A percentile compares a stretch with the other conserved stretches of the same genome.
These are phyloP conservation scores for Hedychridium roseum DNA, from an alignment of 2,888 invertebrate species.

Conservation along the genomic window DNA sequence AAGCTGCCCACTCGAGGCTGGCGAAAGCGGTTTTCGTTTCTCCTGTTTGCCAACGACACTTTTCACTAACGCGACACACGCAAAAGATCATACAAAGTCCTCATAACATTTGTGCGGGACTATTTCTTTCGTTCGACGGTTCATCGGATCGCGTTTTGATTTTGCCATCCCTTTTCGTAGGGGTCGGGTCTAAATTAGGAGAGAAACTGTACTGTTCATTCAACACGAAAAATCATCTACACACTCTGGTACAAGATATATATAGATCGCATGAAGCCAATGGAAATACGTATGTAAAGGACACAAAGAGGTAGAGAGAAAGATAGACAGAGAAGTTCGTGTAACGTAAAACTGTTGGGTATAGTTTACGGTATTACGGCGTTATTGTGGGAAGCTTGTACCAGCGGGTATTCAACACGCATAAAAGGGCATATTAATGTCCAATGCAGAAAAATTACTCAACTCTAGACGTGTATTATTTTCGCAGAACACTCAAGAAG, in stretches of 20 bases:
- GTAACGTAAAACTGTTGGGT: conserved; percentile 27
- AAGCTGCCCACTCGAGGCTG: conserved; percentile 60
- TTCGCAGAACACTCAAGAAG: conserved; percentile 45
- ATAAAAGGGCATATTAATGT: too few species aligned
- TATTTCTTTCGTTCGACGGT: background rate
- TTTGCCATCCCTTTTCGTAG: conserved; percentile 60
- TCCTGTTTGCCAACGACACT: background rate
- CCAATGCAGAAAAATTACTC: background rate
- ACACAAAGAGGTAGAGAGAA: conserved; percentile 29
- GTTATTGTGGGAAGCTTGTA: too few species aligned
- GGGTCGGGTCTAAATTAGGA: conserved; percentile 57
- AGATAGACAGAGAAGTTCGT: conserved; percentile 23
- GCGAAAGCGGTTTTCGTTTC: conserved; percentile 32
- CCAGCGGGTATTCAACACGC: too few species aligned
- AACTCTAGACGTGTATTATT: background rate
- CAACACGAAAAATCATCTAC: conserved; percentile 59
- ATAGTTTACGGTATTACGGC: too few species aligned
- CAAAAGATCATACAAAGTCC: conserved; percentile 1
- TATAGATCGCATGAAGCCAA: conserved; percentile 27
- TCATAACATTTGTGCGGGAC: conserved; percentile 10
- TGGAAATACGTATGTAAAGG: conserved; percentile 29
- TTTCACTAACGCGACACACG: background rate
- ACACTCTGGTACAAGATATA: conserved; percentile 39
- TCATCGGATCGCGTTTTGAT: conserved; percentile 26
- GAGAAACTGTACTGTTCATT: conserved; percentile 52